Evolutionary conservation across 2,113 vertebrate genomes (phyloP).

Genomic region (Tragelaphus strepsiceros): DNA sequence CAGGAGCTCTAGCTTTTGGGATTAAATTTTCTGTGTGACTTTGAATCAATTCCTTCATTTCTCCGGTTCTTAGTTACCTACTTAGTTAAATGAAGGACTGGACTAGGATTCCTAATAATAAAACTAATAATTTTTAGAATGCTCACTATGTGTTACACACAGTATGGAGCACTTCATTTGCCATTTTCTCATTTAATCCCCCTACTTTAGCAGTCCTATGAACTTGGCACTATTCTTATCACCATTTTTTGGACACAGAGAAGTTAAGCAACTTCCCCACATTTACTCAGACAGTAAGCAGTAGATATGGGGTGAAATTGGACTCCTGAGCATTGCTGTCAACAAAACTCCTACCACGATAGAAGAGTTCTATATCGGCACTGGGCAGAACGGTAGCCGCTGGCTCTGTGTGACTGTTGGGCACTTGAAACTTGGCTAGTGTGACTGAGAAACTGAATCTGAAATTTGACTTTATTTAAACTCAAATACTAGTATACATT

Average conservation of each 20-base stretch:
- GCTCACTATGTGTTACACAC: neutral
- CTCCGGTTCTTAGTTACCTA: neutral
- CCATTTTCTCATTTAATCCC: neutral
- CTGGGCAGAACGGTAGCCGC: neutral
- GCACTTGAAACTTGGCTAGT: neutral
- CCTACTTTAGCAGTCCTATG: neutral
- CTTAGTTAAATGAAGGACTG: neutral
- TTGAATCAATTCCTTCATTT: neutral
- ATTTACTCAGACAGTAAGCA: neutral
- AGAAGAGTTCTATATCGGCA: neutral
- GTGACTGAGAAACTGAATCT: neutral
- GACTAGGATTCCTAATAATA: neutral
- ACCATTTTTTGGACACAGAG: neutral
- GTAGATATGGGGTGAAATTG: neutral
- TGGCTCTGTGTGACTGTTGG: neutral
- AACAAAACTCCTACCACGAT: neutral
- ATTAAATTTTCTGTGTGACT: neutral
- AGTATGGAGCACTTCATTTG: neutral
- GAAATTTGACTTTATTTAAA: neutral
- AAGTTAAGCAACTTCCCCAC: neutral
- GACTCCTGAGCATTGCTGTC: neutral
- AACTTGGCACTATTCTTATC: neutral
- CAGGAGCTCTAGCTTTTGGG: neutral
- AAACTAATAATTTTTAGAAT: neutral
- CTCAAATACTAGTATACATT: neutral